Evolutionary conservation across 2,113 vertebrate genomes (phyloP).

Genomic region (Macaca nemestrina): DNA sequence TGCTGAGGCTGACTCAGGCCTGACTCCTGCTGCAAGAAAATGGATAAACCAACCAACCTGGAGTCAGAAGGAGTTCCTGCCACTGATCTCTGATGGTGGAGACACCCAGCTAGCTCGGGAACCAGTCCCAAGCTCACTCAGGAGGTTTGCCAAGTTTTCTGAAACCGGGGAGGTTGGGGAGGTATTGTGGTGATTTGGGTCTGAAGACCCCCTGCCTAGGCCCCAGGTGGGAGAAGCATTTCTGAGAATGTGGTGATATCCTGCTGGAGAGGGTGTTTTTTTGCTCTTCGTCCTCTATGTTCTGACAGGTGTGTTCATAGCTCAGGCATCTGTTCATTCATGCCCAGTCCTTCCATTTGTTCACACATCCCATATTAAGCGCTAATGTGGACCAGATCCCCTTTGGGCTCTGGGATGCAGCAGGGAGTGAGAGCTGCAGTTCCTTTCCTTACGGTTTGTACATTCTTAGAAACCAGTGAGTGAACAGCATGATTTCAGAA

Average conservation of each 20-base stretch:
- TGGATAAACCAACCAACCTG: neutral
- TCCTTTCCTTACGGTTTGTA: fast-evolving
- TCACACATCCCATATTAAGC: no score
- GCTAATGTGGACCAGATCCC: fast-evolving
- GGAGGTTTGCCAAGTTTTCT: neutral
- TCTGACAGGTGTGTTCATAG: fast-evolving
- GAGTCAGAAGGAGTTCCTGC: neutral
- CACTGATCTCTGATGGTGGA: neutral
- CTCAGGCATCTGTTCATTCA: fast-evolving
- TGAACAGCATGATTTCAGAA: neutral
- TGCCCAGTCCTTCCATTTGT: no score
- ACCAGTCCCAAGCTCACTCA: fast-evolving
- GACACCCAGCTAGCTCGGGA: neutral
- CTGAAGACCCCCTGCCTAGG: neutral
- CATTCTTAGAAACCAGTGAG: neutral
- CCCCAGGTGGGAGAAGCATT: neutral
- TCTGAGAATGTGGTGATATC: neutral
- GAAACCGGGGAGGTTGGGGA: neutral
- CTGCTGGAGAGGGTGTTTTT: fast-evolving
- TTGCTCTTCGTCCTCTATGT: fast-evolving
- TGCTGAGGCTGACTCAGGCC: neutral
- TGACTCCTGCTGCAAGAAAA: neutral
- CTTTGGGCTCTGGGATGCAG: no score
- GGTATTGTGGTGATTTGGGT: fast-evolving
- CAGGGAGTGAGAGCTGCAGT: fast-evolving